phyloP scores from a whole-genome alignment of 2,888 invertebrate species.

The Rosalia funebris region DNA sequence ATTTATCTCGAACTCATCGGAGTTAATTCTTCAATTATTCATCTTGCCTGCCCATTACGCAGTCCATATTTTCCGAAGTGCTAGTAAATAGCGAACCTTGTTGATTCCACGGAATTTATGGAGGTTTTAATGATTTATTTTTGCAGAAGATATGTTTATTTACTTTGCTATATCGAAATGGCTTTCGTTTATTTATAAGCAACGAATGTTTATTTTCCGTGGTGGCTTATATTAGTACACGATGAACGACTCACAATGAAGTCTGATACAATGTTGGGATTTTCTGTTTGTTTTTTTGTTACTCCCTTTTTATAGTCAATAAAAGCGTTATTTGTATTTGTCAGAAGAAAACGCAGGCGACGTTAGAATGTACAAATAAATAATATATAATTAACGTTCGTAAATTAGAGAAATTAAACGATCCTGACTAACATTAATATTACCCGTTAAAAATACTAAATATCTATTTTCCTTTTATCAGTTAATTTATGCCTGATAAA shows the following conservation, averaged over 20 bases:
- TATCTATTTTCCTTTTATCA: too few species aligned
- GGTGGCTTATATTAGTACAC: constrained; percentile 35
- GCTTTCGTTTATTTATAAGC: constrained; percentile 39
- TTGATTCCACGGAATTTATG: constrained; percentile 35
- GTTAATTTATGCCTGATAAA: too few species aligned
- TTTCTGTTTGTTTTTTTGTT: constrained; percentile 14
- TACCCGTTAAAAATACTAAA: too few species aligned
- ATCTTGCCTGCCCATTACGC: neutral
- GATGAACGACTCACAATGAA: constrained; percentile 18
- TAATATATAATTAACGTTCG: too few species aligned
- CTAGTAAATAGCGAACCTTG: too few species aligned
- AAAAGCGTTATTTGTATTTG: neutral
- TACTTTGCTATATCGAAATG: constrained; percentile 41
- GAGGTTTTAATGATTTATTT: constrained; percentile 55
- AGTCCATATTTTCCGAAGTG: constrained; percentile 4
- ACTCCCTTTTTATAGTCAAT: constrained; percentile 14
- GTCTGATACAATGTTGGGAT: constrained; percentile 24
- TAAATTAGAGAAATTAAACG: too few species aligned
- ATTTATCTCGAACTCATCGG: constrained; percentile 6
- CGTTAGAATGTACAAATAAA: too few species aligned
- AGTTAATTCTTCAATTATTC: constrained; percentile 6
- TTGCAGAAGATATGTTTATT: constrained; percentile 53
- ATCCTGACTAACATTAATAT: too few species aligned
- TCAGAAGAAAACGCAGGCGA: neutral
- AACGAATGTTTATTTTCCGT: constrained; percentile 37